Base-by-base conservation (phyloP, 2,888 invertebrate genomes). In the Euplexia lucipara region DNA sequence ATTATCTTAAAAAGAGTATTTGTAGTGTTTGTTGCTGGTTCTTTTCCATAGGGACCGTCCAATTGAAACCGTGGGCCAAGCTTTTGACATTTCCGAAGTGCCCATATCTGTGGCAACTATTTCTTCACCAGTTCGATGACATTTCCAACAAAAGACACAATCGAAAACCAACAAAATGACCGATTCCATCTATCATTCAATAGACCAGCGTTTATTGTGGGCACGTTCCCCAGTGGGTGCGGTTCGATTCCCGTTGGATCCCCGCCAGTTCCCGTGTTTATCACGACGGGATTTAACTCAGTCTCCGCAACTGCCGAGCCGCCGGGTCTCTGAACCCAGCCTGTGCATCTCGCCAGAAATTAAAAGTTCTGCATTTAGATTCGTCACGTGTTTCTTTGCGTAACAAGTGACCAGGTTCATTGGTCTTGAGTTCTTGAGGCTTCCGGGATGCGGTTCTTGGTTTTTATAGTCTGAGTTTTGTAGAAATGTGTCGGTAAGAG, bases 261-360 rank as follows among this genome's bases (percentile, higher is more conserved):
- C 32, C 53, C 63, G 88, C 86, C 86, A 86, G 86, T 71, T 78
- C 61, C 73, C 70, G 57, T 85, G 84, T 85, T 86, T 85, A 85
- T 86, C 74, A 81, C 72, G 74, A 63, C 73, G 79, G 78, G 75
- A 83, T 80, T 82, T 77, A 83, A 78, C 70, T 75, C 75, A 37
- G 52, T 75, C 60, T 78, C 73, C 56, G 10, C 56, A 59, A 71
- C 59, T 81, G 41, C 47, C 72, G 58, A 67, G 60, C 79, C 75
- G 77, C 56, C 84, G 88, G n/a, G 88, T 87, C 88, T 87, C 70
- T 88, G 87, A 88, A 87, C 86, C 53, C 83, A 52, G 70, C 70
- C 73, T 69, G 80, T 83, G 79, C 76, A 70, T 65, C 32, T 84
- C 83, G 83, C 83, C 85, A 83, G 78, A 75, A 83, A 81, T 79